phyloP scores from a whole-genome alignment of 2,113 vertebrate species.

The Orientallactaga bullata region DNA sequence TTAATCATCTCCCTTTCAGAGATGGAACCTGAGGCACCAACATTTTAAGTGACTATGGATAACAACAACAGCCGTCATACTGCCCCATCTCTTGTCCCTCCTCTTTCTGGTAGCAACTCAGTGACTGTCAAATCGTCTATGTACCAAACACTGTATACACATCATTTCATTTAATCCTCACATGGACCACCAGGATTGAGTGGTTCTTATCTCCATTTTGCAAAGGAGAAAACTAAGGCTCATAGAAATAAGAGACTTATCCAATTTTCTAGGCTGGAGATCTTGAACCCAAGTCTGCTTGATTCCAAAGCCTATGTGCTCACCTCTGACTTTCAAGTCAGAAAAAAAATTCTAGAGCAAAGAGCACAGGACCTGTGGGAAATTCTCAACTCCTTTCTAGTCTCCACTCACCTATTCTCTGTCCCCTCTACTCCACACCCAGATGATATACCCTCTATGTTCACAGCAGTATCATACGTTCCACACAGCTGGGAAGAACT shows the following conservation, averaged over 20 bases:
- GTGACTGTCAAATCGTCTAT: background rate
- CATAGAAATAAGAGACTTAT: background rate
- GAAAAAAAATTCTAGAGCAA: conserved; percentile 15
- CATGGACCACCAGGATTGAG: background rate
- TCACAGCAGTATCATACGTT: background rate
- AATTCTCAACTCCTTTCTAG: background rate
- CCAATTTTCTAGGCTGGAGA: background rate
- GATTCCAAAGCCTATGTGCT: background rate
- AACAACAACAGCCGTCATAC: background rate
- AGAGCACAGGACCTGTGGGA: background rate
- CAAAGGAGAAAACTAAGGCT: background rate
- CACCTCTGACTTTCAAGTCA: background rate
- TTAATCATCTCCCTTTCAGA: conserved; percentile 9
- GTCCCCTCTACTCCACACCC: background rate
- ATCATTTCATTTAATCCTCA: conserved; percentile 9
- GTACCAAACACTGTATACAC: background rate
- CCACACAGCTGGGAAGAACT: background rate
- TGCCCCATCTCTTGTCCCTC: background rate
- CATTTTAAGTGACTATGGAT: background rate
- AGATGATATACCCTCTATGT: background rate
- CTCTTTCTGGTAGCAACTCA: background rate
- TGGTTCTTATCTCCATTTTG: background rate
- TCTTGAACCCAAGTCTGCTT: background rate
- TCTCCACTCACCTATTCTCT: background rate
- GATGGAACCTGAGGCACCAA: conserved; percentile 27